A percentile compares a stretch with the other conserved stretches of the same genome.
Conservation (phyloP, 2,797 vertebrate species). For the Propithecus perrieri region DNA sequence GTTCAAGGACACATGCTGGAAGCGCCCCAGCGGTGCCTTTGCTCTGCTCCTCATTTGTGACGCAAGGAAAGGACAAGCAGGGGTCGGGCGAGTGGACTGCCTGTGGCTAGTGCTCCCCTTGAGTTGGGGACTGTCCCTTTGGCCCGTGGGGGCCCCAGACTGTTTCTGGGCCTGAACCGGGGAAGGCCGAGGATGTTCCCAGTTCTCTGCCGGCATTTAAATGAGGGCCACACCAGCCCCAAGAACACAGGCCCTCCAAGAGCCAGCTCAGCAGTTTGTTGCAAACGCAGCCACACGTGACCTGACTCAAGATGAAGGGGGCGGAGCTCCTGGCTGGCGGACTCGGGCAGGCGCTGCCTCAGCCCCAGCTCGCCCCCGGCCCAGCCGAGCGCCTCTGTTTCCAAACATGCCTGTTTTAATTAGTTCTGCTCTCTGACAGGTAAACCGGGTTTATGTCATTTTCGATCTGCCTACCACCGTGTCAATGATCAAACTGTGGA, state of each 20-base stretch:
- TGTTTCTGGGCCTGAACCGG: not conserved
- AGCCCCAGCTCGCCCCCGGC: not conserved
- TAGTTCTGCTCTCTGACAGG: conserved; percentile 84
- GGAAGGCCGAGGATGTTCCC: not conserved
- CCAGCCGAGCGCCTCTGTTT: not conserved
- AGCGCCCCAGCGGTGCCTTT: not conserved
- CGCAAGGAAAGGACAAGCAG: not conserved
- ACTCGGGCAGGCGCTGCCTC: not conserved
- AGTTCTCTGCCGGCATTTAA: fast-evolving
- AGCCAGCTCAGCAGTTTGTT: conserved; percentile 66
- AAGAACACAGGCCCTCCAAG: not conserved
- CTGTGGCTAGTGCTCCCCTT: fast-evolving
- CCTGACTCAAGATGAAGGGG: conserved; percentile 45
- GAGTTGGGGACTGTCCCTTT: not conserved
- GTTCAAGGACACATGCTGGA: not conserved
- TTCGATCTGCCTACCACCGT: conserved; percentile 96
- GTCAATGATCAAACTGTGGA: conserved; percentile 99
- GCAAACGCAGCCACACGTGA: conserved; percentile 61
- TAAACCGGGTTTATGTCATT: conserved; percentile 97
- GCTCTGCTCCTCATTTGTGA: not conserved
- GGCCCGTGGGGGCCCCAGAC: fast-evolving
- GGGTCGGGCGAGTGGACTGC: not conserved
- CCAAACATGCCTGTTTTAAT: conserved; percentile 54
- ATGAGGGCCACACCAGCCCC: not conserved
- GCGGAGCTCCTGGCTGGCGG: not conserved